phyloP scores from a whole-genome alignment of 2,888 invertebrate species.

The Dromius quadrimaculatus region DNA sequence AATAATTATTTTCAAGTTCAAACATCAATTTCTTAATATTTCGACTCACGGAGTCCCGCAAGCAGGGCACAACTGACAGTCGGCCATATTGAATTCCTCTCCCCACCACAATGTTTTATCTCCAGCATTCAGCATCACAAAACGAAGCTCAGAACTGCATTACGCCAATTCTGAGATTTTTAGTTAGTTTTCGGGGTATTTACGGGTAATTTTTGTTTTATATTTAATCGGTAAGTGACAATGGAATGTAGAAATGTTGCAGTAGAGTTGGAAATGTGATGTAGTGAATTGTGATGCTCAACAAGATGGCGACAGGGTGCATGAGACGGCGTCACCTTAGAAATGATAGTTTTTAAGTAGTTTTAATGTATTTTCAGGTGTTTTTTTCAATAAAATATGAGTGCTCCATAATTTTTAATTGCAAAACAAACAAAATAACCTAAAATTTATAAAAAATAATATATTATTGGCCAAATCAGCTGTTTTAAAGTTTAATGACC shows the following conservation, averaged over 20 bases:
- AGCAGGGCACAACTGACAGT: constrained; percentile 21
- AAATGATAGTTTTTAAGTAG: constrained; percentile 14
- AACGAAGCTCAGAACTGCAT: constrained; percentile 33
- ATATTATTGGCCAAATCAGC: too few species aligned
- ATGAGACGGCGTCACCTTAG: constrained; percentile 26
- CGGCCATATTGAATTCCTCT: constrained; percentile 50
- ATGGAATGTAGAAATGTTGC: constrained; percentile 38
- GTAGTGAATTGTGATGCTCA: constrained; percentile 46
- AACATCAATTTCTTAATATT: not conserved
- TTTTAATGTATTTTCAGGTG: too few species aligned
- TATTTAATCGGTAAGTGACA: constrained; percentile 45
- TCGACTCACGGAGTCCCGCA: constrained; percentile 1
- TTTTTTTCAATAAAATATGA: too few species aligned
- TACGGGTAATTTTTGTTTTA: constrained; percentile 46
- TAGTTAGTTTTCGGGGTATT: constrained; percentile 47
- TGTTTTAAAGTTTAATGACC: too few species aligned
- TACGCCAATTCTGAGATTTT: constrained; percentile 45
- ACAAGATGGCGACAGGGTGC: constrained; percentile 38
- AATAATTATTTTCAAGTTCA: too few species aligned
- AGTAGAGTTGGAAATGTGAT: constrained; percentile 44
- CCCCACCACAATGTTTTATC: constrained; percentile 50
- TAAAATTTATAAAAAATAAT: too few species aligned
- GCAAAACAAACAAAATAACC: too few species aligned
- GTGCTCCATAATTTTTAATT: too few species aligned
- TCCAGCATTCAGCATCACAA: constrained; percentile 43